phyloP scores from a whole-genome alignment of 1,140 invertebrate species.

The Drosophila tropicalis region DNA sequence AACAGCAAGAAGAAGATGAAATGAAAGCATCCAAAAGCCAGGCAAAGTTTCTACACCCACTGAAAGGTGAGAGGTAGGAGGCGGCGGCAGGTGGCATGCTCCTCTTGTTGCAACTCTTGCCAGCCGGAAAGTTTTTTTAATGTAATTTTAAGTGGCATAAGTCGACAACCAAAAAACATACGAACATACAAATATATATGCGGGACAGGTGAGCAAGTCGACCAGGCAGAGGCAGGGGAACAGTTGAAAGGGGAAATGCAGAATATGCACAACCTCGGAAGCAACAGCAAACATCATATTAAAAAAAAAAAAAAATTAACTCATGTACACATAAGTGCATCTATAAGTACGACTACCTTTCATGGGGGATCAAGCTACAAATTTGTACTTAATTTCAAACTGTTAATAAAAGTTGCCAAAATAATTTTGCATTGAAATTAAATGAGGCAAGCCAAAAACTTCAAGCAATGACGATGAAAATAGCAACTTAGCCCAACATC shows the following conservation, averaged over 20 bases:
- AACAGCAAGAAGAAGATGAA: slow-evolving; percentile 38
- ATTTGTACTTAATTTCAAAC: background rate
- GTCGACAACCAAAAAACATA: slow-evolving; percentile 77
- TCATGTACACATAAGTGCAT: background rate
- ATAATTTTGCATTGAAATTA: too few relatives aligned
- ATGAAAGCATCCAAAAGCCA: slow-evolving; percentile 48
- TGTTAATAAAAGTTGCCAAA: too few relatives aligned
- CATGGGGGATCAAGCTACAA: background rate
- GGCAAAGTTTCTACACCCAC: slow-evolving; percentile 55
- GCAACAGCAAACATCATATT: slow-evolving; percentile 17
- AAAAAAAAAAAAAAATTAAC: slow-evolving; percentile 22
- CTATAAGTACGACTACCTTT: background rate
- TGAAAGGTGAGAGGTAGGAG: background rate
- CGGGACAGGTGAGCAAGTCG: slow-evolving; percentile 50
- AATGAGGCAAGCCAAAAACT: too few relatives aligned
- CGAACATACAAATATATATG: slow-evolving; percentile 26
- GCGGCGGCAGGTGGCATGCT: background rate
- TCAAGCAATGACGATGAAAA: too few relatives aligned
- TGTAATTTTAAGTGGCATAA: slow-evolving; percentile 81
- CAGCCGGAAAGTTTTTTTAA: slow-evolving; percentile 69
- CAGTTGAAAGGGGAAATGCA: background rate
- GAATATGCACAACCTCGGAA: background rate
- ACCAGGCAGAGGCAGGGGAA: slow-evolving; percentile 16
- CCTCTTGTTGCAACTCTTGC: slow-evolving; percentile 36
- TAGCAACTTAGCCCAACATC: too few relatives aligned